Percentiles rank a stretch among this genome's conserved stretches.
These are phyloP conservation scores for Amniataba percoides DNA, from an alignment of 2,797 vertebrate species.

Conservation along the genomic window DNA sequence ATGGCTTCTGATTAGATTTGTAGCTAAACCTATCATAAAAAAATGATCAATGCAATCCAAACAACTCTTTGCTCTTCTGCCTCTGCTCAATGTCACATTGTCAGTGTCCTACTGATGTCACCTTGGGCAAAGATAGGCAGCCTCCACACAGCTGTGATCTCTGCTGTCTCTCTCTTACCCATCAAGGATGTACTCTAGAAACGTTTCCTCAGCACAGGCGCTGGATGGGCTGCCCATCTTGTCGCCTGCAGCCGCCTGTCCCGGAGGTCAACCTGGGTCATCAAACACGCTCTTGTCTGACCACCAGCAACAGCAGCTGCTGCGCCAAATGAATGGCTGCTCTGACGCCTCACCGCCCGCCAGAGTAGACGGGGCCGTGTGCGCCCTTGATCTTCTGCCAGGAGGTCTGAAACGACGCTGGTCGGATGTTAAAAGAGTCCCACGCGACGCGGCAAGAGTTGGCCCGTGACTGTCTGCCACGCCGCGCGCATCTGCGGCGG, in stretches of 20 bases:
- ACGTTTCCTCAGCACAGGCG: slow-evolving; percentile 45
- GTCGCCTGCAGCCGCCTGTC: slow-evolving; percentile 29
- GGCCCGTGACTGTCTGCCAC: slow-evolving; percentile 26
- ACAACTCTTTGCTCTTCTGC: slow-evolving; percentile 20
- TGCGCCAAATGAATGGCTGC: not conserved
- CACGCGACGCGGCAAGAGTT: slow-evolving; percentile 20
- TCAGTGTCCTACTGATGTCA: slow-evolving; percentile 63
- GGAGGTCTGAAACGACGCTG: slow-evolving; percentile 20
- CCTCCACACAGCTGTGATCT: slow-evolving; percentile 49
- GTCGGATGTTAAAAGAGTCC: slow-evolving; percentile 23
- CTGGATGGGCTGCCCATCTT: slow-evolving; percentile 24
- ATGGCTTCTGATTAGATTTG: slow-evolving; percentile 38
- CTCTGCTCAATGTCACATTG: slow-evolving; percentile 46
- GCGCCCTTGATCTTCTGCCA: slow-evolving; percentile 33
- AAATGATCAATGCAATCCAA: slow-evolving; percentile 23
- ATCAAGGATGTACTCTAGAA: slow-evolving; percentile 48
- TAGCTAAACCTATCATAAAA: slow-evolving; percentile 24
- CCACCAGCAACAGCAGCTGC: slow-evolving; percentile 16
- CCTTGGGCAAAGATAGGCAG: slow-evolving; percentile 67
- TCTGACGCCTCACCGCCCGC: not conserved
- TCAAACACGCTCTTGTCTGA: slow-evolving; percentile 37
- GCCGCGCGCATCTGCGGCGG: slow-evolving; percentile 41
- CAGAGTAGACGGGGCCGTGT: slow-evolving; percentile 13
- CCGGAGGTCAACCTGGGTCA: slow-evolving; percentile 65
- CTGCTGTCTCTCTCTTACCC: slow-evolving; percentile 60